Percentiles rank a stretch among this genome's conserved stretches.
Evolutionary conservation across 2,797 vertebrate genomes (phyloP).

Genomic region (Delichon dasypus): DNA sequence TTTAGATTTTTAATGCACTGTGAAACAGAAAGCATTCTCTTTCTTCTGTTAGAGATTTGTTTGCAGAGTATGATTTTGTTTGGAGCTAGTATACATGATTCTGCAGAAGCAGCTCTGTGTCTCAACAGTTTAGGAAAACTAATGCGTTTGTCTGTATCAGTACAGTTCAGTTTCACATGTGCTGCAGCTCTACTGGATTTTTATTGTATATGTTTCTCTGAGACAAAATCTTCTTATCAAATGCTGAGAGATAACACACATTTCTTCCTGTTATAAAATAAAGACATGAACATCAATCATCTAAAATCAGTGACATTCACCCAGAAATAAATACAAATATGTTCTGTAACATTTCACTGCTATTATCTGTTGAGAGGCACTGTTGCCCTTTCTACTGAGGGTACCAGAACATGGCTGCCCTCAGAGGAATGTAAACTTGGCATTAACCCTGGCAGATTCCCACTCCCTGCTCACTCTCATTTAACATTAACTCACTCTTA

Average conservation of each 20-base stretch:
- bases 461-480: slow-evolving; percentile 10
- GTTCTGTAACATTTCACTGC: neutral
- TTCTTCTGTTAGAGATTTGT: neutral
- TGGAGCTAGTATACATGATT: neutral
- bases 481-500: slow-evolving; percentile 47
- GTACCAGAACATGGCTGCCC: slow-evolving; percentile 53
- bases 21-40: neutral
- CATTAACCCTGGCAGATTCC: slow-evolving; percentile 45
- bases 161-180: neutral
- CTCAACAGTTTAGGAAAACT: neutral
- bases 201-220: neutral
- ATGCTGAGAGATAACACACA: neutral
- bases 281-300: slow-evolving; percentile 17
- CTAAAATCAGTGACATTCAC: slow-evolving; percentile 31
- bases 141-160: neutral
- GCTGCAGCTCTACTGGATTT: neutral
- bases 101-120: neutral
- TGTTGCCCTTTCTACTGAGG: neutral
- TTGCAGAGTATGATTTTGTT: neutral
- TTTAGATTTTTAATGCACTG: neutral
- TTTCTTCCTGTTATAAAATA: slow-evolving; percentile 57
- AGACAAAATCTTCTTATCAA: slow-evolving; percentile 40
- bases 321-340: slow-evolving; percentile 42
- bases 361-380: slow-evolving; percentile 35
- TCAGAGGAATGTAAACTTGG: slow-evolving; percentile 73